phyloP scores from a whole-genome alignment of 2,797 vertebrate species.

The Poeciliopsis paucimaculata region DNA sequence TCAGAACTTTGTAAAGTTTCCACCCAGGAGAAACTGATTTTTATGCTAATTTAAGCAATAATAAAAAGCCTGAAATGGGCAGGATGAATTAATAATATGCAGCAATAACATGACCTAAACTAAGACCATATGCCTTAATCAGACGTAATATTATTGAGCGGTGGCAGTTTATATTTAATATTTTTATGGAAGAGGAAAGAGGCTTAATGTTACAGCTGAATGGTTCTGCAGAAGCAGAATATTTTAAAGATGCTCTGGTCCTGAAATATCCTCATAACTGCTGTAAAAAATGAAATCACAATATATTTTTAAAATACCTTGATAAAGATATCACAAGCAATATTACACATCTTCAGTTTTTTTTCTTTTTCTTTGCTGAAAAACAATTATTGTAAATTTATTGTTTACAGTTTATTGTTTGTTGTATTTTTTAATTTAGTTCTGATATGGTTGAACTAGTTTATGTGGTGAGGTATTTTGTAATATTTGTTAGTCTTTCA shows the following conservation, averaged over 20 bases:
- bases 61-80: neutral
- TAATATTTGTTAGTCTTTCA: too few relatives aligned
- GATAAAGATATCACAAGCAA: too few relatives aligned
- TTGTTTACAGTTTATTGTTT: too few relatives aligned
- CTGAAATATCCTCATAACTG: neutral
- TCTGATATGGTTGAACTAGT: too few relatives aligned
- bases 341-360: too few relatives aligned
- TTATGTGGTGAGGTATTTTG: too few relatives aligned
- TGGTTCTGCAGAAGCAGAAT: neutral
- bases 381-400: neutral
- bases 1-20: neutral
- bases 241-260: neutral
- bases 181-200: neutral
- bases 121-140: neutral
- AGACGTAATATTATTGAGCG: neutral
- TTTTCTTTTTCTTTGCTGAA: too few relatives aligned
- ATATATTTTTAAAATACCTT: neutral
- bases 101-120: neutral
- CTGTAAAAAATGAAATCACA: neutral
- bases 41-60: neutral
- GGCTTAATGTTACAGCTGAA: neutral
- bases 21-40: neutral
- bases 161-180: neutral
- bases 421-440: too few relatives aligned
- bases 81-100: neutral